Percentiles rank a stretch among this genome's conserved stretches.
Conservation (phyloP, 1,140 invertebrate genomes). For the Battus philenor region DNA sequence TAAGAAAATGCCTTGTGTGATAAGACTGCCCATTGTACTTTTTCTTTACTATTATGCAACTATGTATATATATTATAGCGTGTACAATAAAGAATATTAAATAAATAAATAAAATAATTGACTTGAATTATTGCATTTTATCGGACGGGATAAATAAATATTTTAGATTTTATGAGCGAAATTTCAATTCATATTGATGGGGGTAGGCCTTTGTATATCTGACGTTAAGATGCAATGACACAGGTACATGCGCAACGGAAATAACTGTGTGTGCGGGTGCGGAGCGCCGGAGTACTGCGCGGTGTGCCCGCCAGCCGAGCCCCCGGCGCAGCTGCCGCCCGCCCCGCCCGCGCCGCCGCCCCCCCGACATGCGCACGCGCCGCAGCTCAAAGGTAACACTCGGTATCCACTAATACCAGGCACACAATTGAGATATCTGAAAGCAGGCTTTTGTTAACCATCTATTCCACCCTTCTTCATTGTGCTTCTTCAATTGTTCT, state of each 20-base stretch:
- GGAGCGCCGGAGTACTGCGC: conserved; percentile 32
- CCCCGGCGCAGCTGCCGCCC: not conserved
- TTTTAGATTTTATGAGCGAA: too few species aligned
- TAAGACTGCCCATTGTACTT: too few species aligned
- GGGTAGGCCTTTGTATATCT: too few species aligned
- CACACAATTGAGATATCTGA: not conserved
- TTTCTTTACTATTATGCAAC: too few species aligned
- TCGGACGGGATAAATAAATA: too few species aligned
- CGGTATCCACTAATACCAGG: not conserved
- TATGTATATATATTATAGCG: too few species aligned
- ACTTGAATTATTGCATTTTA: too few species aligned
- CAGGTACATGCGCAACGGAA: conserved; percentile 37
- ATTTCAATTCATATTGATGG: too few species aligned
- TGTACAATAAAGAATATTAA: too few species aligned
- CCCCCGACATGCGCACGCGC: not conserved
- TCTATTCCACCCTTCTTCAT: not conserved
- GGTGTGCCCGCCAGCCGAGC: conserved; percentile 26
- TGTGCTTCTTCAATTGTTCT: not conserved
- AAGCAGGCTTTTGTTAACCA: not conserved
- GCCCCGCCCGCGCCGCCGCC: conserved; percentile 5
- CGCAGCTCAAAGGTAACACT: not conserved
- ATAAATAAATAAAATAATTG: too few species aligned
- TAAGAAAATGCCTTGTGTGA: too few species aligned
- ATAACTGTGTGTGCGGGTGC: conserved; percentile 22
- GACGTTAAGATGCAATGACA: too few species aligned